These are phyloP conservation scores for Peromyscus melanophrys DNA, from an alignment of 2,797 vertebrate species.

Conservation along the genomic window DNA sequence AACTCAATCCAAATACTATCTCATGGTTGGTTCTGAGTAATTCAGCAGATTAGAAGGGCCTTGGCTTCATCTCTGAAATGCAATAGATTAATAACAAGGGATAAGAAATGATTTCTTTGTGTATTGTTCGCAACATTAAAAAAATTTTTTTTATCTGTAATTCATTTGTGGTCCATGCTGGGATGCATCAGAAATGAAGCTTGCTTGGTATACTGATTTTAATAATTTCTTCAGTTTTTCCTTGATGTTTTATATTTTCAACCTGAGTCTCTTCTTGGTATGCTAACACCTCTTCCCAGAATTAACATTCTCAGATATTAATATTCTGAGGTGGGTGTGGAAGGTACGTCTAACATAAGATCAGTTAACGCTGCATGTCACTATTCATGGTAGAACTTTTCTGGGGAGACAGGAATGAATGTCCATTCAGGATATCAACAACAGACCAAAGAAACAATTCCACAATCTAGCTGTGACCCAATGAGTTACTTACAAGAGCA, in stretches of 20 bases:
- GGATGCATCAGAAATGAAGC: conserved; percentile 1
- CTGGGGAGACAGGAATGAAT: neutral
- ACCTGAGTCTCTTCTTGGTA: neutral
- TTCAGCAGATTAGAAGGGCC: neutral
- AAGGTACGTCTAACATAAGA: neutral
- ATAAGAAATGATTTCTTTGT: conserved; percentile 29
- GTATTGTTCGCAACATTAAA: conserved; percentile 3
- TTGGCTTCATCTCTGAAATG: conserved; percentile 49
- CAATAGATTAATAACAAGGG: conserved; percentile 28
- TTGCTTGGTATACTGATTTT: conserved; percentile 1
- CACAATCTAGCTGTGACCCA: neutral
- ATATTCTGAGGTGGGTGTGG: neutral
- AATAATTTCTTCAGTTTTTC: neutral
- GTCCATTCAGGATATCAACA: neutral
- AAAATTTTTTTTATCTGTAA: neutral
- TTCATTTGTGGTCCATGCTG: neutral
- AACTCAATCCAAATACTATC: conserved; percentile 35
- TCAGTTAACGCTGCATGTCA: neutral
- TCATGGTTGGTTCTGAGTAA: conserved; percentile 32
- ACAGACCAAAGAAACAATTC: neutral
- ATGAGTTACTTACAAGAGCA: neutral
- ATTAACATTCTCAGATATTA: neutral
- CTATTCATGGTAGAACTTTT: neutral
- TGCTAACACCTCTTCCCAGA: neutral
- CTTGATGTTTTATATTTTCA: neutral